Evolutionary conservation across 2,888 invertebrate species (phyloP).

Genomic region (Bombylius discolor): DNA sequence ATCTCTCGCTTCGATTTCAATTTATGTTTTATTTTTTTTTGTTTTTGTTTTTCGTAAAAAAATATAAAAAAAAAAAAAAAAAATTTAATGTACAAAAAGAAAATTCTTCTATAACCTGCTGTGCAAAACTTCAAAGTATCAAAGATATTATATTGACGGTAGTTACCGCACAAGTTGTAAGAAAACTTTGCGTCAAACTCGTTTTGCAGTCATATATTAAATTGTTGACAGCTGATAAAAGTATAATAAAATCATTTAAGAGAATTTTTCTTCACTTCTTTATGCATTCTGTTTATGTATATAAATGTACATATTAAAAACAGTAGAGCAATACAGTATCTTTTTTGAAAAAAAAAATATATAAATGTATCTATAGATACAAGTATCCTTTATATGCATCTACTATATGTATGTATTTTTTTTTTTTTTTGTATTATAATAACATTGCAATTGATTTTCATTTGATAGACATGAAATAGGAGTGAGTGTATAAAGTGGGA

Average conservation of each 20-base stretch:
- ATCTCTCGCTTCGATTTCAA: no score
- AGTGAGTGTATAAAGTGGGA: not conserved
- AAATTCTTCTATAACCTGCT: not conserved
- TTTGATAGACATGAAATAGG: not conserved
- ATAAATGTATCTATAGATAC: not conserved
- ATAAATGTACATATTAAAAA: no score
- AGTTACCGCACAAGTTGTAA: slow-evolving; percentile 16
- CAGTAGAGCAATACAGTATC: no score
- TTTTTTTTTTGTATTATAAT: not conserved
- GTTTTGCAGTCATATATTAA: slow-evolving; percentile 29
- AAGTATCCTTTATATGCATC: not conserved
- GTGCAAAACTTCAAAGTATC: not conserved
- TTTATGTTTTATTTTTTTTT: no score
- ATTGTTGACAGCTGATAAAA: slow-evolving; percentile 29
- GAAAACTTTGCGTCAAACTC: slow-evolving; percentile 15
- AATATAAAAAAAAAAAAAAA: no score
- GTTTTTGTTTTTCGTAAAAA: no score
- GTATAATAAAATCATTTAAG: slow-evolving; percentile 13
- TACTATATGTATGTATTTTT: no score
- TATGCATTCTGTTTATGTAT: no score
- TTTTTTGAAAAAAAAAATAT: no score
- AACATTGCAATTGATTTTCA: not conserved
- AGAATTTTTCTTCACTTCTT: slow-evolving; percentile 5
- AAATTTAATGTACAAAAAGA: no score
- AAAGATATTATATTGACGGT: slow-evolving; percentile 5